Base-by-base conservation (phyloP, 1,140 invertebrate genomes). In the Drosophila leontia region DNA sequence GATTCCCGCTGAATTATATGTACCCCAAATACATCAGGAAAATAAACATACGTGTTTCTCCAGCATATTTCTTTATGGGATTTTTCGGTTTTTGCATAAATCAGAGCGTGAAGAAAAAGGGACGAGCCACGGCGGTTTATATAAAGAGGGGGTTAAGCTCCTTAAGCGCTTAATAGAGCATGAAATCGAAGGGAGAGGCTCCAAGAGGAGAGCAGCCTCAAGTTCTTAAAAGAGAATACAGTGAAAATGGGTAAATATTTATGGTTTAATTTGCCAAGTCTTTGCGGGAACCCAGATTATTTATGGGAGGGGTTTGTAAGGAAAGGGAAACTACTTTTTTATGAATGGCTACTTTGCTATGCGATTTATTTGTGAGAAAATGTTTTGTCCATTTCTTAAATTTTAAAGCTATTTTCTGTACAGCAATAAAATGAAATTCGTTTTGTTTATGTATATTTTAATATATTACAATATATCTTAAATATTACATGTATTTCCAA, bases 11-110 rank as follows among this genome's bases (percentile, higher is more conserved):
- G 64, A 74, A 72, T 60, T 67, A 60, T 58, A 58, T 64, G 39
- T 17, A 29, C 8, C 32, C 56, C 34, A 39, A 55, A 13, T 23
- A 45, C 63, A 37, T 37, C 26, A n/a, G 15, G 41, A 17, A 47
- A 47, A 60, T 45, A 50, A 50, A 32, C 48, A 37, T 57, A 37
- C 35, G 39, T 70, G 58, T 59, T 17, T 15, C 53, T 60, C 47
- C 58, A 68, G 63, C 62, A 80, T 77, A 80, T 74, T 88, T 76
- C 70, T 84, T 84, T 75, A 90, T 84, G 63, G 72, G 57, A 75
- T 78, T 78, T 79, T 53, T 53, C 48, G 57, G 41, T 69, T 71
- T 78, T 51, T 32, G 55, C 76, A 80, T 88, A 75, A 90, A 87
- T 88, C 71, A 80, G 65, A 77, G 51, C 61, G 19, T 37, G 9